Evolutionary conservation across 2,888 invertebrate species (phyloP), one percentile per base, ranked within the genome.

Genomic region (Plagodis pulveraria): DNA sequence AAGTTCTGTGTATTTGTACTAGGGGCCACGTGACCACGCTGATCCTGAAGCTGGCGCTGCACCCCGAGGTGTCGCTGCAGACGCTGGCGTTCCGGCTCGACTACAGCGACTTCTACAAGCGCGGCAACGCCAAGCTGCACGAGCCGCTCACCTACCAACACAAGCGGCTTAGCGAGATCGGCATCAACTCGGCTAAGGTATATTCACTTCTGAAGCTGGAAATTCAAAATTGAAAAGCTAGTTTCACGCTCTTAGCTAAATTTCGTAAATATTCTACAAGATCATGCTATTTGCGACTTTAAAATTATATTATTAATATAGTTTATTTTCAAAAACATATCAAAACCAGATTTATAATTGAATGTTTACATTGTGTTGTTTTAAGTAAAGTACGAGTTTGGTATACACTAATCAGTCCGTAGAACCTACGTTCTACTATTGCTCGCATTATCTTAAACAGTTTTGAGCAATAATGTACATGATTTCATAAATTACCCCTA

Each of bases 31-130:
- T 99, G 41, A 96, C 97, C 56, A 96, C 96, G 64, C 96, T 99
- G 81, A 94, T 99, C 50, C 89, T 97, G 50, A 96, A 97, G 85
- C 93, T 99, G 22, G 96, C 97, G 12, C 94, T 96, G 0, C 97
- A 97, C 77, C 93, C 96, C 52, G 98, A 99, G 86, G 95, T 96
- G 67, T 98, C 97, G 70, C 93, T 99, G 11, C 97, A 98, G 77
- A 95, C 97, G 71, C 94, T 99, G 59, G 98, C 98, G 66, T 98
- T 97, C 78, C 95, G 99, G 4, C 93, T 99, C 57, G 98, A 99
- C 90, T 99, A 99, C 86, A 99, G 98, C 85, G 98, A 98, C 83
- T 97, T 97, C 88, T 99, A 99, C 91, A 97, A 97, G 80, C 95
- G 96, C 63, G 95, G 95, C 61, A 96, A 97, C 80, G 94, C 95